Percentiles rank a stretch among this genome's conserved stretches.
Conservation (phyloP, 53 echinoderm and acorn worm species). For the Zoroaster sp. region DNA sequence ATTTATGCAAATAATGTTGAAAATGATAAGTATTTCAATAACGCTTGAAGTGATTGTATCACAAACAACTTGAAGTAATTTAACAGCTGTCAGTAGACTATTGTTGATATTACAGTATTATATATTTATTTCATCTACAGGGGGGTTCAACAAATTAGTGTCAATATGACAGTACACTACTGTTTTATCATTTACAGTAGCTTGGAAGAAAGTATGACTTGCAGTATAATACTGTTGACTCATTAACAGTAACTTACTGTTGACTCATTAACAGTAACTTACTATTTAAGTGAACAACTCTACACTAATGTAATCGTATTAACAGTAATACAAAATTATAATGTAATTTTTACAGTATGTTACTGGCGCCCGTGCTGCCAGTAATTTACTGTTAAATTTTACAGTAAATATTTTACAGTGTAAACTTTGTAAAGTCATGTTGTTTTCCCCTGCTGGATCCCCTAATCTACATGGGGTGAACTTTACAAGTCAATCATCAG, state of each 20-base stretch:
- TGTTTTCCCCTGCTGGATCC: too few relatives aligned
- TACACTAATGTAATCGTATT: background rate
- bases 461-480: too few relatives aligned
- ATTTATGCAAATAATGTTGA: background rate
- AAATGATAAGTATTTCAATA: background rate
- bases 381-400: too few relatives aligned
- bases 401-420: too few relatives aligned
- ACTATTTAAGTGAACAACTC: background rate
- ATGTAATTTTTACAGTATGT: background rate
- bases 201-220: background rate
- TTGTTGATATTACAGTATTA: background rate
- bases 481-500: too few relatives aligned
- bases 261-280: background rate
- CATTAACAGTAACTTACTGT: too few relatives aligned
- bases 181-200: background rate
- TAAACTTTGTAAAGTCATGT: too few relatives aligned
- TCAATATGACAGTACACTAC: background rate
- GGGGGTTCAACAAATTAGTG: background rate
- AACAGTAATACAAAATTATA: too few relatives aligned
- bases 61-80: too few relatives aligned
- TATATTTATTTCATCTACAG: background rate
- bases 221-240: background rate
- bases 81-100: background rate
- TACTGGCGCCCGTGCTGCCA: too few relatives aligned
- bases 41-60: too few relatives aligned